Base-by-base conservation (phyloP, 2,888 invertebrate genomes). In the Candidula unifasciata region DNA sequence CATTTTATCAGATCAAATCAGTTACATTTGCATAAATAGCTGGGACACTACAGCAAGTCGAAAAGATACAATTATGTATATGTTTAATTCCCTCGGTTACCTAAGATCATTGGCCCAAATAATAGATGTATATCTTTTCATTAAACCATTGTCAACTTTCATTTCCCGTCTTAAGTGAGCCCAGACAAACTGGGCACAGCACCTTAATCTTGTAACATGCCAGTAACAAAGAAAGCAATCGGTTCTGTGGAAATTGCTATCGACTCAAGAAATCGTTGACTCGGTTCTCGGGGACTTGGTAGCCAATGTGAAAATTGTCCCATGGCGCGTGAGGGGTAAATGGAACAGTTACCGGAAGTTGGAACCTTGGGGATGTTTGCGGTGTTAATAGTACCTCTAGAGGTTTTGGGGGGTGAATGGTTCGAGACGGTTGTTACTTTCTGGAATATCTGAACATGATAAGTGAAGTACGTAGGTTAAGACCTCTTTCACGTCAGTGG, bases 221-320 rank as follows among this genome's bases (percentile, higher is more conserved):
- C 35, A n/a, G 78, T 24, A 24, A 60, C n/a, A 37, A 37, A 78
- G 64, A 27, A 35, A 64, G 10, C 30, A 64, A 64, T 78, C 64
- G 78, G 78, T 27, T 60, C 64, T n/a, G 35, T 44, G 76, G 64
- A 73, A 78, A 78, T 78, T 78, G 78, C 64, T 78, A 78, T 78
- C 78, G 78, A 78, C 78, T 78, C 24, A n/a, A 64, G 3, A 37
- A 69, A 78, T 64, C 78, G 35, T 37, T 64, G 64, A 37, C 37
- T 64, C 27, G 33, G 27, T 60, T 64, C 78, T 21, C 18, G 3
- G n/a, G 64, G 78, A n/a, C 64, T 2, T 3, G 37, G 37, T 35
- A 30, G 33, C 37, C 3, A 33, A 16, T 30, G 35, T 24, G 64
- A 10, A 64, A 35, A 60, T 66, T 35, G 78, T 54, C 37, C 37